Evolutionary conservation across 2,888 invertebrate genomes (phyloP), one percentile per base, ranked within the genome.

Genomic region (Eilema depressum): DNA sequence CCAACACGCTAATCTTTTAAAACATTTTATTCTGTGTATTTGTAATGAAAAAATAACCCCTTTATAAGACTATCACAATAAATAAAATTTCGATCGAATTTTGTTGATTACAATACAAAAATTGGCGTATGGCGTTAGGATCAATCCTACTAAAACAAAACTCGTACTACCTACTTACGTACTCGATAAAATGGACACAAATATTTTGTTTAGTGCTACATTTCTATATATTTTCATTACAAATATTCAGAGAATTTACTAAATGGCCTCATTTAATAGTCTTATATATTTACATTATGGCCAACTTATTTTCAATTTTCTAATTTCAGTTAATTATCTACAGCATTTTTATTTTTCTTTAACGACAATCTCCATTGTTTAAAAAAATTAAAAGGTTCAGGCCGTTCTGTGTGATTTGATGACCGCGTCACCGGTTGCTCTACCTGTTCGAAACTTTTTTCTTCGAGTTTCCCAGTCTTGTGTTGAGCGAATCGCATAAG

Each of bases 331-430:
- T 53, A 53, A n/a, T n/a, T 53, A 53, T 10, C n/a, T 53, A 53
- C 53, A 8, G n/a, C 3, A 0, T 53, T 53, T 53, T 53, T 4
- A 53, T n/a, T n/a, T n/a, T n/a, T 53, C 1, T 53, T 53, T 10
- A 53, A 53, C n/a, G 53, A 53, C n/a, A 53, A 53, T 53, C 53
- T n/a, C 53, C 53, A 53, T 53, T 53, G 53, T 53, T 53, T 53
- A n/a, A 53, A 53, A 53, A n/a, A 53, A 10, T 53, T 53, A n/a
- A 53, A 53, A 0, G n/a, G n/a, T 53, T 53, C 53, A 53, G 53
- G 20, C n/a, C 53, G 53, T 53, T 53, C 53, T 10, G 53, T 47
- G 5, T 53, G n/a, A 53, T 53, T 53, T 8, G 53, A 53, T 53
- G 53, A 10, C 10, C 1, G 8, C n/a, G 53, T 53, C n/a, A 10